These are phyloP conservation scores for Byasa hedistus DNA, from an alignment of 2,888 invertebrate genomes.

Conservation along the genomic window DNA sequence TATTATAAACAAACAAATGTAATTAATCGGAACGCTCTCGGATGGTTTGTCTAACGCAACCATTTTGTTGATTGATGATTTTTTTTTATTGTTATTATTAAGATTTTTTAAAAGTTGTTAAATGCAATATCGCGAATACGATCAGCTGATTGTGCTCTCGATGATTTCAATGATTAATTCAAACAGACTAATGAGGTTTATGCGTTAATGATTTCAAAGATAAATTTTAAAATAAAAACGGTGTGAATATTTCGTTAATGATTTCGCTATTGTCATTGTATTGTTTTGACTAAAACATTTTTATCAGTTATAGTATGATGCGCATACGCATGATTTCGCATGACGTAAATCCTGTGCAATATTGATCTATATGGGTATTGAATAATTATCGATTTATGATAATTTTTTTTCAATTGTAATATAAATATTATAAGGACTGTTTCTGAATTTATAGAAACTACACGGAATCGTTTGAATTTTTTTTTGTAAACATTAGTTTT, in stretches of 20 bases:
- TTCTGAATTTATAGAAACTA: slow-evolving; percentile 51
- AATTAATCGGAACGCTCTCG: slow-evolving; percentile 65
- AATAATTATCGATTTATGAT: slow-evolving; percentile 52
- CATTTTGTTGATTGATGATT: slow-evolving; percentile 71
- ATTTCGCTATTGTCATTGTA: slow-evolving; percentile 1
- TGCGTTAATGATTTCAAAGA: slow-evolving; percentile 10
- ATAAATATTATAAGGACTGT: slow-evolving; percentile 54
- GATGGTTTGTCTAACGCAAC: slow-evolving; percentile 68
- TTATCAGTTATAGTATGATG: slow-evolving; percentile 32
- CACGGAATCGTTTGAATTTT: slow-evolving; percentile 33
- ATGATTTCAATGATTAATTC: slow-evolving; percentile 33
- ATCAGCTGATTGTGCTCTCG: slow-evolving; percentile 46
- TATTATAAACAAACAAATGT: slow-evolving; percentile 53
- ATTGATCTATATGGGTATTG: slow-evolving; percentile 63
- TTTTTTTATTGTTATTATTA: slow-evolving; percentile 74
- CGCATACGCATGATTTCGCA: slow-evolving; percentile 65
- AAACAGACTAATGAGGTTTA: slow-evolving; percentile 25
- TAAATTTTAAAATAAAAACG: slow-evolving; percentile 21
- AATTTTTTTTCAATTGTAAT: slow-evolving; percentile 54
- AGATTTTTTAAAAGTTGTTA: slow-evolving; percentile 76
- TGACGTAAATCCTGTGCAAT: slow-evolving; percentile 70
- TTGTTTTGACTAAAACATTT: slow-evolving; percentile 12
- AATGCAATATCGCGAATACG: slow-evolving; percentile 60
- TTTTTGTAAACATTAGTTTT: slow-evolving; percentile 44
- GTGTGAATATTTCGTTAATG: slow-evolving; percentile 20